A percentile compares a stretch with the other conserved stretches of the same genome.
phyloP scores from a whole-genome alignment of 2,113 vertebrate genomes.

The Recurvirostra avosetta region DNA sequence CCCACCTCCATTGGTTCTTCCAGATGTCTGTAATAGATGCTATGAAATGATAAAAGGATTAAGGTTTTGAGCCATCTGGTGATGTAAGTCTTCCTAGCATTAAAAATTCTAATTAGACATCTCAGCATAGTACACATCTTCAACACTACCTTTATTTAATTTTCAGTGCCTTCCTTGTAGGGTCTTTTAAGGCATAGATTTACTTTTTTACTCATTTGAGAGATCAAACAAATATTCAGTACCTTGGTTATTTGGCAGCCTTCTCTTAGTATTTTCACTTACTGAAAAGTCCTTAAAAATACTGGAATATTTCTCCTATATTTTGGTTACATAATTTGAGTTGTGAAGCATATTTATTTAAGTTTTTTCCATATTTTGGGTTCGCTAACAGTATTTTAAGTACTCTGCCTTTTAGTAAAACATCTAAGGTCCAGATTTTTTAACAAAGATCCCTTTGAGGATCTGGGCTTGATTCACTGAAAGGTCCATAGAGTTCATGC shows the following conservation, averaged over 20 bases:
- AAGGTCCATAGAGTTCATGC: neutral
- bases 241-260: neutral
- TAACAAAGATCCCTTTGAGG: neutral
- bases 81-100: neutral
- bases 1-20: neutral
- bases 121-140: neutral
- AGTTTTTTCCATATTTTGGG: neutral
- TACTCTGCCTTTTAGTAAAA: neutral
- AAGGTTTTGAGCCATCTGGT: slow-evolving; percentile 16
- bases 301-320: neutral
- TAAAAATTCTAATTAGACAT: neutral
- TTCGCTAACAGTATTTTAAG: neutral
- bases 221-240: neutral
- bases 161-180: neutral
- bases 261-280: neutral
- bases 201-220: neutral
- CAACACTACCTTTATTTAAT: neutral
- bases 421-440: neutral
- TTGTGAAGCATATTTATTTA: neutral
- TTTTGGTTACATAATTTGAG: neutral
- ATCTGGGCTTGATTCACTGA: neutral
- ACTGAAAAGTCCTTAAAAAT: neutral
- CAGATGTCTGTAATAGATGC: neutral
- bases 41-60: slow-evolving; percentile 32
- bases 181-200: neutral